phyloP scores from a whole-genome alignment of 2,113 vertebrate species.

The Lutjanus erythropterus region DNA sequence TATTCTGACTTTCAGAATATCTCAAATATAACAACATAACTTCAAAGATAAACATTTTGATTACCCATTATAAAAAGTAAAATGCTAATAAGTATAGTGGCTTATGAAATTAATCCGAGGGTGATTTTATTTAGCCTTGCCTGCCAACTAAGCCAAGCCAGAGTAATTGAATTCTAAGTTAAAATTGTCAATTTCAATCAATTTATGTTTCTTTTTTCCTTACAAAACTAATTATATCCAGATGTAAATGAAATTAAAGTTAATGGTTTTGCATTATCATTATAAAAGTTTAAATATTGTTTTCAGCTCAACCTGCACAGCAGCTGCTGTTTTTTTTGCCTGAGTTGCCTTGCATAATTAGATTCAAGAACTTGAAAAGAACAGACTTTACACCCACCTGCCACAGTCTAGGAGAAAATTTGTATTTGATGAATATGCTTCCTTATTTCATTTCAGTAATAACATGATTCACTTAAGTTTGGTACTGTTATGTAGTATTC shows the following conservation, averaged over 20 bases:
- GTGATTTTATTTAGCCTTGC: slow-evolving; percentile 8
- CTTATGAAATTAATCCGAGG: background rate
- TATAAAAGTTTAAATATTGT: background rate
- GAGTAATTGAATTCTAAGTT: background rate
- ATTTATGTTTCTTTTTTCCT: slow-evolving; percentile 1
- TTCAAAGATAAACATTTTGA: background rate
- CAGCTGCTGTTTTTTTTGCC: background rate
- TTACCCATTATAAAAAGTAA: background rate
- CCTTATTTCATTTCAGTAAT: background rate
- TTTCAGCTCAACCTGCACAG: background rate
- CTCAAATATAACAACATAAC: background rate
- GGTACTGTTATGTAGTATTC: background rate
- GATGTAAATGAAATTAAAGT: background rate
- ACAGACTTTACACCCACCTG: background rate
- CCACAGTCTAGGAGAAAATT: background rate
- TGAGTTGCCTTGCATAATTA: too few relatives aligned
- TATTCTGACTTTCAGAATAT: background rate
- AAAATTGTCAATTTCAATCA: background rate
- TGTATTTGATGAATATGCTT: background rate
- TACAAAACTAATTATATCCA: background rate
- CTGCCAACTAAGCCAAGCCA: background rate
- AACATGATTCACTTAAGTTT: background rate
- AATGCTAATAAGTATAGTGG: background rate
- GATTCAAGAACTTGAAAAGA: background rate
- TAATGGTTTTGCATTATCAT: background rate